These are phyloP conservation scores for Trogon surrucura DNA, from an alignment of 2,113 vertebrate genomes.

Conservation along the genomic window DNA sequence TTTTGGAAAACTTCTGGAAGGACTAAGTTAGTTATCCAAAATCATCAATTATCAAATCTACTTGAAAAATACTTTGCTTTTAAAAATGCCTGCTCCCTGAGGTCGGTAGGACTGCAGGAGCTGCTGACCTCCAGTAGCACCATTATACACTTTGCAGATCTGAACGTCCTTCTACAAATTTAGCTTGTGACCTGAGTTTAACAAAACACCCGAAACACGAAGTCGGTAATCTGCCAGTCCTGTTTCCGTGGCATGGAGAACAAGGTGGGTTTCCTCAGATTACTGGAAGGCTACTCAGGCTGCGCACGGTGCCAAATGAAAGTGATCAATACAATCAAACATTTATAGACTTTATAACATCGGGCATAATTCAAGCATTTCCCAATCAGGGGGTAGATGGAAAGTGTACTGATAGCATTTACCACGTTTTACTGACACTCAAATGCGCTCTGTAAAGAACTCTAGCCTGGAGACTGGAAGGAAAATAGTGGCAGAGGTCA, in stretches of 20 bases:
- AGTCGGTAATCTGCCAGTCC: not conserved
- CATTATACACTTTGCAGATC: not conserved
- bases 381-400: not conserved
- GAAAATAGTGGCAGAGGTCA: not conserved
- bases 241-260: not conserved
- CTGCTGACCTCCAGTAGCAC: not conserved
- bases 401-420: not conserved
- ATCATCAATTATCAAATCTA: not conserved
- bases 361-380: not conserved
- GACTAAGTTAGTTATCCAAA: not conserved
- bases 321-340: not conserved
- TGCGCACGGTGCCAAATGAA: not conserved
- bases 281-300: not conserved
- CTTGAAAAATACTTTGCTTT: not conserved
- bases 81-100: not conserved
- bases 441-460: not conserved
- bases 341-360: not conserved
- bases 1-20: not conserved
- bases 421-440: not conserved
- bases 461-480: not conserved
- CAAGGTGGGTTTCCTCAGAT: not conserved
- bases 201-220: not conserved
- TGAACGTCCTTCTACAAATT: not conserved
- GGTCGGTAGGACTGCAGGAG: not conserved
- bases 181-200: not conserved